Evolutionary conservation across 2,888 invertebrate genomes (phyloP), one percentile per base, ranked within the genome.

Genomic region (Leptogaster cylindrica): DNA sequence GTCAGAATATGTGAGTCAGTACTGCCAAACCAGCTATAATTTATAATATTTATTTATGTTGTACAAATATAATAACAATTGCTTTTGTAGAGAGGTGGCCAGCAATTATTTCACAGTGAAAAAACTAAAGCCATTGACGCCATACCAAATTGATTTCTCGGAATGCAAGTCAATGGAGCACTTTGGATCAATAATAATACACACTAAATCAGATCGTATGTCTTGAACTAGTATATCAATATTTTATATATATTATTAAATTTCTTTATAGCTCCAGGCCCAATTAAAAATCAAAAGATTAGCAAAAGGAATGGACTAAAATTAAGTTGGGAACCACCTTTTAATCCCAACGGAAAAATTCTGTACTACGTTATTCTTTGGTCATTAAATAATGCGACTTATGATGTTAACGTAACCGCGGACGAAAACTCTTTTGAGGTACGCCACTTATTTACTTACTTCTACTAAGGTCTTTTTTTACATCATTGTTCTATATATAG

Each of bases 141-240:
- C 31, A 25, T 71, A 71, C 63, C 64, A 55, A 12, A 65, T 72
- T 25, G 41, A 58, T 33, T 70, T 72, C 36, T 23, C 63, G 2
- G 51, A 69, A 39, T 71, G 72, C n/a, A 41, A 64, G 14, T 31
- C 64, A 7, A 41, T 50, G 5, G 36, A 68, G 12, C 25, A 64
- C 14, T 67, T 65, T 64, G 78, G 79, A 2, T 77, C 78, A 71
- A 72, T 76, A 46, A 77, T 79, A 69, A 76, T 79, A 7, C 73
- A 76, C 63, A 81, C 81, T 0, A 67, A 77, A 63, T 77, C 77
- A 23, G 81, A 81, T 74, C 79, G 80, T 80, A 76, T 77, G 78
- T 28, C 18, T 28, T 12, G 2, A 33, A 6, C 12, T n/a, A n/a
- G n/a, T n/a, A n/a, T n/a, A n/a, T n/a, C n/a, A n/a, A n/a, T n/a